Evolutionary conservation across 2,888 invertebrate genomes (phyloP).

Genomic region (Cantharis rustica): DNA sequence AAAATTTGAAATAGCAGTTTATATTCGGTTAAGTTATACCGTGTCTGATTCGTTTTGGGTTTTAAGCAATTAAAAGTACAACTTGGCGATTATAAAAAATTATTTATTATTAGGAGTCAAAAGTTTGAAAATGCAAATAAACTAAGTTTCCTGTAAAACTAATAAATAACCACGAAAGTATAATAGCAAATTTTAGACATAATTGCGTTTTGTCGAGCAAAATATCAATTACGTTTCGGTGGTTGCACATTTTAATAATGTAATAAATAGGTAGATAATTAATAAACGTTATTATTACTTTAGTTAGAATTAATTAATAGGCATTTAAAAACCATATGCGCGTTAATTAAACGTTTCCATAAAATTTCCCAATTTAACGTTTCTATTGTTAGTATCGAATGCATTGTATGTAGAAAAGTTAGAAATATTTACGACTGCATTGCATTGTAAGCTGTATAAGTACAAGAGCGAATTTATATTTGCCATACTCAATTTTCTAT

Average conservation of each 20-base stretch:
- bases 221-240: not conserved
- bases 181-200: not conserved
- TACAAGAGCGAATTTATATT: not conserved
- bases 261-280: not conserved
- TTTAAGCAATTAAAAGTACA: not conserved
- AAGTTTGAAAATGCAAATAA: not conserved
- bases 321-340: not conserved
- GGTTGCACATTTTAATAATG: not conserved
- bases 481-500: not conserved
- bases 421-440: not conserved
- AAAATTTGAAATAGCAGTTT: not conserved
- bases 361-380: not conserved
- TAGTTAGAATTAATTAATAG: not conserved
- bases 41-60: constrained; percentile 23
- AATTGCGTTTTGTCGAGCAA: not conserved
- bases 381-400: not conserved
- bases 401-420: not conserved
- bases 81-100: not conserved
- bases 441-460: not conserved
- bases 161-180: not conserved
- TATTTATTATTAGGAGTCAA: not conserved
- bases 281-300: not conserved
- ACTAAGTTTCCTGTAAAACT: not conserved
- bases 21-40: constrained; percentile 11
- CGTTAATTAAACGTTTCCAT: not conserved